Evolutionary conservation across 2,888 invertebrate genomes (phyloP).

Genomic region (Phaonia tiefii): DNA sequence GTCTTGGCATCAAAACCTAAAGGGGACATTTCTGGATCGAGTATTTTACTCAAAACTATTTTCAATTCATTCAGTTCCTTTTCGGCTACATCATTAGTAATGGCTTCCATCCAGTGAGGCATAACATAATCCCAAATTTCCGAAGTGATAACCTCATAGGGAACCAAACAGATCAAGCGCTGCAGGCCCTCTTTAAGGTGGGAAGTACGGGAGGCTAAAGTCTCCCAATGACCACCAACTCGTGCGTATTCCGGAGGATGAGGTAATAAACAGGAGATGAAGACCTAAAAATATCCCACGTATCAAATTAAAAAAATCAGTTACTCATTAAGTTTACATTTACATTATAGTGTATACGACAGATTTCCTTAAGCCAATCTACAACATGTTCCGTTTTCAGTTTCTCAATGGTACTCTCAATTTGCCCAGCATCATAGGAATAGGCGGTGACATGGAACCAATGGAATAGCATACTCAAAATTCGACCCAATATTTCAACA

Average conservation of each 20-base stretch:
- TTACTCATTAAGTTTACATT: constrained; percentile 43
- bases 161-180: constrained; percentile 96
- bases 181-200: constrained; percentile 97
- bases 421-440: constrained; percentile 91
- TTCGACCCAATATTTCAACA: constrained; percentile 90
- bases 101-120: constrained; percentile 99
- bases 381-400: constrained; percentile 96
- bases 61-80: constrained; percentile 92
- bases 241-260: constrained; percentile 97
- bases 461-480: constrained; percentile 97
- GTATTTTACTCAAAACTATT: constrained; percentile 93
- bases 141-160: constrained; percentile 97
- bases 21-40: constrained; percentile 97
- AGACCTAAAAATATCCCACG: constrained; percentile 76
- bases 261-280: constrained; percentile 95
- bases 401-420: constrained; percentile 93
- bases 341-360: constrained; percentile 90
- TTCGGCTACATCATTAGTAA: constrained; percentile 94
- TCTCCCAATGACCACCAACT: constrained; percentile 98
- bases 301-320: not conserved
- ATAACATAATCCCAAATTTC: constrained; percentile 99
- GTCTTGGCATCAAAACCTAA: constrained; percentile 96
- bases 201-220: constrained; percentile 90
- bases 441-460: constrained; percentile 99
- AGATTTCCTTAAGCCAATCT: constrained; percentile 93